Evolutionary conservation across 2,113 vertebrate species (phyloP).

Genomic region (Callipepla californica): DNA sequence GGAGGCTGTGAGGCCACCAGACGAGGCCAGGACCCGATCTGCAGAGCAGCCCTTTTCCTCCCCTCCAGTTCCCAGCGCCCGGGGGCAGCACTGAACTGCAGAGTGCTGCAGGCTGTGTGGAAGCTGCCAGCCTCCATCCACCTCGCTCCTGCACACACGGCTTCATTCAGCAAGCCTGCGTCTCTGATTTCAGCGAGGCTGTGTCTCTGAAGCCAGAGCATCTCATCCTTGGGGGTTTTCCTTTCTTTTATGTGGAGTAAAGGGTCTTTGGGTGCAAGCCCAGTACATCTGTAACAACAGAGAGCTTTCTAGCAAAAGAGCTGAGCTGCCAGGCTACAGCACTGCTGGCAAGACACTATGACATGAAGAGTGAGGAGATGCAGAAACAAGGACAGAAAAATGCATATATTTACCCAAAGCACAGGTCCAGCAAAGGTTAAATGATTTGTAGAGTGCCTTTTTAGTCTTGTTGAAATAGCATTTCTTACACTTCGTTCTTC

Average conservation of each 20-base stretch:
- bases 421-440: background rate
- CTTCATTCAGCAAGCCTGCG: fast-evolving
- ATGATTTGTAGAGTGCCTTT: background rate
- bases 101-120: fast-evolving
- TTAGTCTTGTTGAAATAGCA: background rate
- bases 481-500: background rate
- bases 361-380: background rate
- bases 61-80: background rate
- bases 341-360: background rate
- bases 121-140: background rate
- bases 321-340: background rate
- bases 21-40: background rate
- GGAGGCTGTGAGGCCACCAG: background rate
- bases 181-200: fast-evolving
- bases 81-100: background rate
- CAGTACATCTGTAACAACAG: background rate
- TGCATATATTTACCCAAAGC: background rate
- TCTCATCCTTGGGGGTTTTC: background rate
- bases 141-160: fast-evolving
- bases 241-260: background rate
- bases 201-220: background rate
- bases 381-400: background rate
- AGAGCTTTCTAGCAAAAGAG: background rate
- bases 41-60: background rate
- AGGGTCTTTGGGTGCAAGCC: background rate